Percentiles rank a stretch among this genome's conserved stretches.
phyloP scores from a whole-genome alignment of 2,113 vertebrate species.

The Melanocharis versteri region DNA sequence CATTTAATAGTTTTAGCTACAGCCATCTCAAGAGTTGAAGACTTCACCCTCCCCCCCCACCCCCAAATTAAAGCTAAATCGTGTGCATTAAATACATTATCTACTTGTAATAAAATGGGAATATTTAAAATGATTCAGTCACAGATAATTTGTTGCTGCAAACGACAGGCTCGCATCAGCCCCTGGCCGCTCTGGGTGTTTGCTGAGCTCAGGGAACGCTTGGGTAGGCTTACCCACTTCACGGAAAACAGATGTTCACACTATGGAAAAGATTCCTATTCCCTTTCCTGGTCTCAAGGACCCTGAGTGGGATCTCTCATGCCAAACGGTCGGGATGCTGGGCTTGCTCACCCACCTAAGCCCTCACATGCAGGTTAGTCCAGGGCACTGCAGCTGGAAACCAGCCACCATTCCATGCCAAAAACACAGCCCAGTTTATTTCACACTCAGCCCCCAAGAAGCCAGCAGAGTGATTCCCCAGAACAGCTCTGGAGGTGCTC shows the following conservation, averaged over 20 bases:
- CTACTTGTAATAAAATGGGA: not conserved
- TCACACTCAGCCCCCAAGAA: not conserved
- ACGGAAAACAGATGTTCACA: not conserved
- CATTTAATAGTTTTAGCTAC: not conserved
- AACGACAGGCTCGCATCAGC: not conserved
- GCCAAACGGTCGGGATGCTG: accelerated
- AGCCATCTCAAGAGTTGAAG: not conserved
- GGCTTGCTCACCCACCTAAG: not conserved
- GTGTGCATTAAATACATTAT: not conserved
- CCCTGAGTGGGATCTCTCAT: not conserved
- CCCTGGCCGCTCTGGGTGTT: not conserved
- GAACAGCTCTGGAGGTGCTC: not conserved
- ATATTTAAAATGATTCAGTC: not conserved
- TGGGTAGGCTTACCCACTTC: accelerated
- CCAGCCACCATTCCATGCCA: not conserved
- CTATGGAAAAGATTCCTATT: not conserved
- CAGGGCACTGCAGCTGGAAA: not conserved
- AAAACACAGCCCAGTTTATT: not conserved
- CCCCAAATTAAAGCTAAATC: not conserved
- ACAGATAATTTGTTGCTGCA: not conserved
- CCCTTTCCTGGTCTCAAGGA: accelerated
- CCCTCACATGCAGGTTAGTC: not conserved
- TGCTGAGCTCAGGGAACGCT: not conserved
- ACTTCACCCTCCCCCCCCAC: not conserved
- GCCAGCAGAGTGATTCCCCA: not conserved